A percentile compares a stretch with the other conserved stretches of the same genome.
Conservation (phyloP, 2,888 invertebrate genomes). For the Bruchidius siliquastri region DNA sequence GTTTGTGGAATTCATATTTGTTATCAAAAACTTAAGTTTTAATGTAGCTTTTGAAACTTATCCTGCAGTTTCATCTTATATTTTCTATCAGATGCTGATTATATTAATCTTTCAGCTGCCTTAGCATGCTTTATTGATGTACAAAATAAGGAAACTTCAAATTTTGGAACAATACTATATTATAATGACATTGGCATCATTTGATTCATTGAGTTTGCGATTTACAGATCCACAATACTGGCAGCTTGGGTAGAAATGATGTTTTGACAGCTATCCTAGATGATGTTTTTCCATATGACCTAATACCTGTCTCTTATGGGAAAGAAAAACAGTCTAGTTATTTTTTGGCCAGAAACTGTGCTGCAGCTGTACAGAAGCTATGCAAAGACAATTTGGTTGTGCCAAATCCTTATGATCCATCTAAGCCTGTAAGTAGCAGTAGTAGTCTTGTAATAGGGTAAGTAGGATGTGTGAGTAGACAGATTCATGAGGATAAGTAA, state of each 20-base stretch:
- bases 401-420: slow-evolving; percentile 29
- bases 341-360: slow-evolving; percentile 51
- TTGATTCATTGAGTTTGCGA: not conserved
- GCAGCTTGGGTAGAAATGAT: slow-evolving; percentile 30
- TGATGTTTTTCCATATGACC: slow-evolving; percentile 48
- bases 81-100: too few species aligned
- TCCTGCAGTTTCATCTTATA: too few species aligned
- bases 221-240: slow-evolving; percentile 31
- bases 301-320: slow-evolving; percentile 49
- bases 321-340: slow-evolving; percentile 29
- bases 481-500: not conserved
- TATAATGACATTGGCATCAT: too few species aligned
- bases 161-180: too few species aligned
- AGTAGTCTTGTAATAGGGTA: not conserved
- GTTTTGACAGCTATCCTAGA: slow-evolving; percentile 46
- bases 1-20: too few species aligned
- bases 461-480: too few species aligned
- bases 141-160: too few species aligned
- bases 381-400: slow-evolving; percentile 47
- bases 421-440: slow-evolving; percentile 29
- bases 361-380: slow-evolving; percentile 48
- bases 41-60: too few species aligned
- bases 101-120: too few species aligned
- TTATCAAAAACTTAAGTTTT: too few species aligned
- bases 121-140: too few species aligned